Conservation (phyloP, 1,140 invertebrate genomes). For the Drosophila takahashii region DNA sequence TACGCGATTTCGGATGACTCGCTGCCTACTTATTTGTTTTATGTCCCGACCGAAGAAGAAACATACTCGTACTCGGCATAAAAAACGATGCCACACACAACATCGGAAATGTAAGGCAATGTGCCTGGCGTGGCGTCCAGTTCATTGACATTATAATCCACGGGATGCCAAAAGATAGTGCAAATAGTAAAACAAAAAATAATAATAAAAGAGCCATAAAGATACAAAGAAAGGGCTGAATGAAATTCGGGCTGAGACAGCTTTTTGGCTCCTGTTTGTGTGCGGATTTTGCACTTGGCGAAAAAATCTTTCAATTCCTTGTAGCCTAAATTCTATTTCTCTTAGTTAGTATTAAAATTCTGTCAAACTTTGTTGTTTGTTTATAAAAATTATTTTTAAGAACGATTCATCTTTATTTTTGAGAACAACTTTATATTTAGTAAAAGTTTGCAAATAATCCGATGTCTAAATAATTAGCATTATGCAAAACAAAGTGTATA, state of each 20-base stretch:
- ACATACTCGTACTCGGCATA: conserved; percentile 25
- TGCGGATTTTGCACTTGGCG: conserved; percentile 8
- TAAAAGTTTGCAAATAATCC: no score
- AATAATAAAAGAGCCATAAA: conserved; percentile 1
- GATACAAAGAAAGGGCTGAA: conserved; percentile 17
- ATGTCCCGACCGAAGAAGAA: conserved; percentile 1
- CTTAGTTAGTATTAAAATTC: no score
- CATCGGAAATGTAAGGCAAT: conserved; percentile 78
- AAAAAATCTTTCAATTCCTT: neutral
- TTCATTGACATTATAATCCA: conserved; percentile 53
- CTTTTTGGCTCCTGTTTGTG: conserved; percentile 6
- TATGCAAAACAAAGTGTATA: no score
- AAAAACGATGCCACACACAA: conserved; percentile 15
- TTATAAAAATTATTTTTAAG: no score
- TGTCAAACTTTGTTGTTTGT: no score
- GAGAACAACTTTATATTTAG: no score
- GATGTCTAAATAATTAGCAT: no score
- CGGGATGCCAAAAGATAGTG: conserved; percentile 32
- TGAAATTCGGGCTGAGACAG: conserved; percentile 17
- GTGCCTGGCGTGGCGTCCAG: conserved; percentile 24
- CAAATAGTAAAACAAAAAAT: conserved; percentile 3
- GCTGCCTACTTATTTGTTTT: conserved; percentile 60
- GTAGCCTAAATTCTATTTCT: neutral
- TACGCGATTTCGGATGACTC: conserved; percentile 52
- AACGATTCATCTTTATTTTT: no score